Base-by-base conservation (phyloP, 2,888 invertebrate genomes). In the Dorcus hopei region DNA sequence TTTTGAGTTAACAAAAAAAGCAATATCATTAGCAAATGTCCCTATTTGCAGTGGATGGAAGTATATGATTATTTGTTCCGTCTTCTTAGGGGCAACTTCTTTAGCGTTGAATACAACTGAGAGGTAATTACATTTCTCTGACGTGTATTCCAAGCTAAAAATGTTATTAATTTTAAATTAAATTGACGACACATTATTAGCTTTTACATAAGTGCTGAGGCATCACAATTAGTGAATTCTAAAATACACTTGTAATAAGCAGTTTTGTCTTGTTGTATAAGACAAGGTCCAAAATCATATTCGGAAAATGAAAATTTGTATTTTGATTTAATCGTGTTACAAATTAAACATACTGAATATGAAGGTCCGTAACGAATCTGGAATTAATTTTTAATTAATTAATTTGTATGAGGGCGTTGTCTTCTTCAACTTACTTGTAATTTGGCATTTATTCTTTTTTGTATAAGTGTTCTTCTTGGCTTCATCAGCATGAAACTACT, bases 331-430 rank as follows among this genome's bases (percentile, higher is more conserved):
- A 82, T 80, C 42, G 86, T 85, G 45, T 80, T 79, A 14, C 86
- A 85, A 64, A 82, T 80, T 40, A 90, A 72, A 49, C 79, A 76
- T 56, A 90, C 79, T 39, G 72, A 77, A 70, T 87, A 89, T 4
- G 80, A 81, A 3, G 87, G 87, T 0, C 90, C 90, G 73, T 87
- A 85, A 38, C 82, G 80, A 58, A 90, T 84, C 88, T 89, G 68
- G 16, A 74, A 73, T 56, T 51, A 8, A 38, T 14, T 52, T 8
- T 39, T 23, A 26, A 2, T 52, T 23, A 41, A 33, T 26, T 4
- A 11, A 16, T 19, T 9, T 14, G 7, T 41, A 11, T 19, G 19
- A 2, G 41, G 42, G 7, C 7, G 42, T 14, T 42, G 11, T 7
- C 26, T 49, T 33, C 16, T 50, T 9, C 1, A 38, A 53, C 45